Evolutionary conservation across 2,888 invertebrate species (phyloP), one percentile per base, ranked within the genome.

Genomic region (Galeruca laticollis): DNA sequence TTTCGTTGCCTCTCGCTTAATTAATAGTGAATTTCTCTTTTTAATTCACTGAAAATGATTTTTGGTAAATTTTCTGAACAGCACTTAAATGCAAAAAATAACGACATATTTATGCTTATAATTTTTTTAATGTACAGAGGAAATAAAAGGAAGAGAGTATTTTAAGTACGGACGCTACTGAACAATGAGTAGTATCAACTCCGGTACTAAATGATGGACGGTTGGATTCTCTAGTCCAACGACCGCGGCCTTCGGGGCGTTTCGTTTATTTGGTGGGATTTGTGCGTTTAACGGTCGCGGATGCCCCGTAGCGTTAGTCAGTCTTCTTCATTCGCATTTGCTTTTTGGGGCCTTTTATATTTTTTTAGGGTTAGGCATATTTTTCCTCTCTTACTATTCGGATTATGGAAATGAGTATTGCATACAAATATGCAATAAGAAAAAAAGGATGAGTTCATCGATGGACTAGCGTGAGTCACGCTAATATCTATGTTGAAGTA

Each of bases 301-400:
- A 75, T 76, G 70, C 75, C n/a, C 68, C 66, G 68, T 54, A 60
- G 76, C 67, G 68, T 76, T 75, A 76, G 76, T 76, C 76, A 76
- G 64, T 35, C 74, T 67, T 69, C 69, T 26, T 26, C 6, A 75
- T 76, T 76, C 69, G 73, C 70, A 75, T 73, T 70, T 72, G 64
- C 72, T 61, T 69, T 69, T 61, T 60, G 60, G 69, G 47, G 60
- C 61, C 62, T 62, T 47, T 11, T 54, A 54, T 31, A 54, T 54
- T 54, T 54, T 51, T 31, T 54, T 18, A 47, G 47, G 47, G 47
- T 18, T 47, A 47, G 47, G 18, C 47, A 18, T 47, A 15, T 47
- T 47, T 47, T 18, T 1, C 15, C 2, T 15, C 9, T 15, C 15
- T 47, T 15, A 10, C 9, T 6, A 9, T 47, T 47, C 40, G 40